Conservation (phyloP, 1,140 invertebrate genomes). For the Megathymus violae region DNA sequence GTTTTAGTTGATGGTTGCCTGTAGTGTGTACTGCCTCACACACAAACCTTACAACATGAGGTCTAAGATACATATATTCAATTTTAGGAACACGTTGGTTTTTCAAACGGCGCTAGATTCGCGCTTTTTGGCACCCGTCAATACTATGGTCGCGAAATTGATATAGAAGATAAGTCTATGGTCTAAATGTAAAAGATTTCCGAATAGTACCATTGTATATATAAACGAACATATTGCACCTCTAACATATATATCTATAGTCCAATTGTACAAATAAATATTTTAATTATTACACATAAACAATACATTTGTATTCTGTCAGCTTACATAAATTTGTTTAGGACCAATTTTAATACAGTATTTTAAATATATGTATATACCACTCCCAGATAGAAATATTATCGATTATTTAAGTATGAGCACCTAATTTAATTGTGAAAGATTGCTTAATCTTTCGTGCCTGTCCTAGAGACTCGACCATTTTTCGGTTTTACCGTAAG, state of each 20-base stretch:
- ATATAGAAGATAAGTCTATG: constrained; percentile 4
- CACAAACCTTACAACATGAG: neutral
- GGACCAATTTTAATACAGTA: neutral
- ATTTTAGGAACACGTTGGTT: constrained; percentile 26
- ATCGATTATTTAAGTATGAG: constrained; percentile 16
- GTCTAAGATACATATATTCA: neutral
- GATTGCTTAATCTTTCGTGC: constrained; percentile 10
- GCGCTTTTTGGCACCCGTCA: constrained; percentile 23
- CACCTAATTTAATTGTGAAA: constrained; percentile 32
- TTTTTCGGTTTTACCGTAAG: constrained; percentile 26
- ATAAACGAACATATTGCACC: constrained; percentile 18
- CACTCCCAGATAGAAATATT: constrained; percentile 3
- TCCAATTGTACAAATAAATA: constrained; percentile 19
- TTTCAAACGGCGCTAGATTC: constrained; percentile 20
- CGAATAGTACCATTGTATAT: neutral
- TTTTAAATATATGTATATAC: neutral
- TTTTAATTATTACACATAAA: constrained; percentile 11
- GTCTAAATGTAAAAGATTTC: neutral
- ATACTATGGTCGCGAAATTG: constrained; percentile 31
- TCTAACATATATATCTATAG: constrained; percentile 28
- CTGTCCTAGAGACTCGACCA: constrained; percentile 1
- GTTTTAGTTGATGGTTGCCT: neutral
- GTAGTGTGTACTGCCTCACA: neutral
- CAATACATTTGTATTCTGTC: constrained; percentile 9
- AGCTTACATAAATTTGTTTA: neutral